Conservation (phyloP, 1,140 invertebrate species). For the Calycopis cecrops region DNA sequence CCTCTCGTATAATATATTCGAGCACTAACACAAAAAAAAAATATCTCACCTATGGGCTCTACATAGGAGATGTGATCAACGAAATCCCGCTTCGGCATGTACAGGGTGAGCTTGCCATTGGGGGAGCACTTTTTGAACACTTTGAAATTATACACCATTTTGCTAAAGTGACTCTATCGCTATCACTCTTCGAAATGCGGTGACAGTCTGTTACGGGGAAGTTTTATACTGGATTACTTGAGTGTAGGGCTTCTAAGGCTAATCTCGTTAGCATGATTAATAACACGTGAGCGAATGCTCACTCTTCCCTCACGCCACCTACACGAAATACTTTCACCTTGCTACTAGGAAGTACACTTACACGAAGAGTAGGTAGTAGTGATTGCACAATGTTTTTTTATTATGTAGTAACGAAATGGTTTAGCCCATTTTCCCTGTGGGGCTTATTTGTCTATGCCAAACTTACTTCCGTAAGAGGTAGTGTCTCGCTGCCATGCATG, state of each 20-base stretch:
- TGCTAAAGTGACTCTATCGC: constrained; percentile 31
- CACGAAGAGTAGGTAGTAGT: too few species aligned
- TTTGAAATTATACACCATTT: constrained; percentile 92
- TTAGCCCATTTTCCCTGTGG: too few species aligned
- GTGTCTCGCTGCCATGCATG: too few species aligned
- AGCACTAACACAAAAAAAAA: too few species aligned
- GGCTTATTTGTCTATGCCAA: too few species aligned
- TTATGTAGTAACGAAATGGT: too few species aligned
- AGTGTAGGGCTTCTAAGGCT: constrained; percentile 44
- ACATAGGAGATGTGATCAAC: constrained; percentile 94
- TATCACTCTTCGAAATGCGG: constrained; percentile 22
- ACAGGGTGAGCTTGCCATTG: constrained; percentile 95
- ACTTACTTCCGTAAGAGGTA: too few species aligned
- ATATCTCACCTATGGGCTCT: constrained; percentile 92
- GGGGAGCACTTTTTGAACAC: constrained; percentile 97
- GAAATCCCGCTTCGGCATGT: constrained; percentile 97
- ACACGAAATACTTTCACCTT: background rate
- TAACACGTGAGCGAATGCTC: constrained; percentile 17
- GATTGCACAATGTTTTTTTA: too few species aligned
- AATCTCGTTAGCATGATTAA: constrained; percentile 52
- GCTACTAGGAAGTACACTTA: too few species aligned
- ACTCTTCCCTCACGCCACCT: constrained; percentile 3
- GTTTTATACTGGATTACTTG: constrained; percentile 59
- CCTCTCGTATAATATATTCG: too few species aligned
- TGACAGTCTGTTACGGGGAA: background rate